Evolutionary conservation across 2,113 vertebrate species (phyloP).

Genomic region (Neodontobutis hainanensis): DNA sequence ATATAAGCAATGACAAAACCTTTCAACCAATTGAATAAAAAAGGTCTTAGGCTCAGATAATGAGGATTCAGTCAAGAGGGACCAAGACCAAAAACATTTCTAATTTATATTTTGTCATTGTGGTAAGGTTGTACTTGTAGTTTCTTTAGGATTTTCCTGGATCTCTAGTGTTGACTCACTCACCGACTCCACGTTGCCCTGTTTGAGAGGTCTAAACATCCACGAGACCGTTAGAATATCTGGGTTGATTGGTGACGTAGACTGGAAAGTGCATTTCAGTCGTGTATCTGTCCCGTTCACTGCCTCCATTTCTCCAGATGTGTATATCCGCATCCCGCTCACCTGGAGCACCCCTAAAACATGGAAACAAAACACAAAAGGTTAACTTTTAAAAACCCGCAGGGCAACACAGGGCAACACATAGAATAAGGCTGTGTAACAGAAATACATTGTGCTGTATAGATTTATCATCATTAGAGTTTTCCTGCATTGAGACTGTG

Average conservation of each 20-base stretch:
- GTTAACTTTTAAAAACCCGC: conserved; percentile 8
- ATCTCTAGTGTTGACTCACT: conserved; percentile 41
- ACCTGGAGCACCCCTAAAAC: conserved; percentile 74
- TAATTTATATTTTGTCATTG: no score
- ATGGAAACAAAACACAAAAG: not conserved
- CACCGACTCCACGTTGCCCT: conserved; percentile 83
- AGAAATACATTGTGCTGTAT: not conserved
- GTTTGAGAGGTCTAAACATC: conserved; percentile 85
- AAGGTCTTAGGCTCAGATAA: no score
- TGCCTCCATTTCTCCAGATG: conserved; percentile 80
- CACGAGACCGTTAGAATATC: conserved; percentile 80
- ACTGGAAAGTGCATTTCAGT: conserved; percentile 90
- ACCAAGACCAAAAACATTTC: no score
- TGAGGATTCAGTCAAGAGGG: no score
- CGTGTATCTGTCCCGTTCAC: conserved; percentile 90
- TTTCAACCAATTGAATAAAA: no score
- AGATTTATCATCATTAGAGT: conserved; percentile 29
- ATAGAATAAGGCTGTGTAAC: conserved; percentile 5
- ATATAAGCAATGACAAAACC: no score
- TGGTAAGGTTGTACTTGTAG: no score
- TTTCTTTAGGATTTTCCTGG: no score
- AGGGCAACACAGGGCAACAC: not conserved
- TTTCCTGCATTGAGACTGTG: conserved; percentile 11
- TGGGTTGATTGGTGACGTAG: conserved; percentile 72
- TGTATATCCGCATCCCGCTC: conserved; percentile 83